Evolutionary conservation across 1,140 invertebrate genomes (phyloP).

Genomic region (Venturia canescens): DNA sequence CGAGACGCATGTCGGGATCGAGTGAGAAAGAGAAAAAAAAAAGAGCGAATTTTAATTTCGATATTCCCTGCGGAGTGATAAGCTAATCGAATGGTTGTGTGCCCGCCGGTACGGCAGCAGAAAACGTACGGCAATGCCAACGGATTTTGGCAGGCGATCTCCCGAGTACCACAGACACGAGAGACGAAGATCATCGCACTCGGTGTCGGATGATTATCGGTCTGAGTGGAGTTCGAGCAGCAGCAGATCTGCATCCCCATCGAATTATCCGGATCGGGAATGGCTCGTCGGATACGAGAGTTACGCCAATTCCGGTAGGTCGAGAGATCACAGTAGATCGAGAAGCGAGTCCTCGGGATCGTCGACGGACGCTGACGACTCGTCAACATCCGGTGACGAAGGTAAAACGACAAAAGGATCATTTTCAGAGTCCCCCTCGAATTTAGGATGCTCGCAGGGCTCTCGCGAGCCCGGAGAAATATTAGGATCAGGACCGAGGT

Average conservation of each 20-base stretch:
- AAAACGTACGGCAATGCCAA: conserved; percentile 70
- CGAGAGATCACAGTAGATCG: conserved; percentile 55
- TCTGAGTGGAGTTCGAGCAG: conserved; percentile 42
- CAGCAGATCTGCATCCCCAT: conserved; percentile 33
- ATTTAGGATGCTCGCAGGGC: too few relatives aligned
- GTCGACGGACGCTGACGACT: conserved; percentile 73
- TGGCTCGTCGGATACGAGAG: conserved; percentile 38
- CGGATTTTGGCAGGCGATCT: conserved; percentile 67
- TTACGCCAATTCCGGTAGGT: conserved; percentile 47
- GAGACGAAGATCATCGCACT: conserved; percentile 55
- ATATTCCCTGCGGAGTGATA: background rate
- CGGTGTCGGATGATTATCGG: conserved; percentile 49
- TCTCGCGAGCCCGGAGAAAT: background rate
- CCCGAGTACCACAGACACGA: conserved; percentile 58
- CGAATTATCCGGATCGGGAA: conserved; percentile 29
- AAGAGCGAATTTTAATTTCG: too few relatives aligned
- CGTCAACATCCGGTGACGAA: conserved; percentile 75
- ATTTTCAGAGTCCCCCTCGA: background rate
- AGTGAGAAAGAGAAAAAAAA: too few relatives aligned
- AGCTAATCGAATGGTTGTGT: conserved; percentile 24
- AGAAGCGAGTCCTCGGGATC: conserved; percentile 64
- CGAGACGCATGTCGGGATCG: too few relatives aligned
- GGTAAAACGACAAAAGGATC: conserved; percentile 65
- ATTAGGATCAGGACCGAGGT: background rate
- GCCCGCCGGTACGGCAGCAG: conserved; percentile 52